phyloP scores from a whole-genome alignment of 2,797 vertebrate genomes.

The Premnoplex brunnescens region DNA sequence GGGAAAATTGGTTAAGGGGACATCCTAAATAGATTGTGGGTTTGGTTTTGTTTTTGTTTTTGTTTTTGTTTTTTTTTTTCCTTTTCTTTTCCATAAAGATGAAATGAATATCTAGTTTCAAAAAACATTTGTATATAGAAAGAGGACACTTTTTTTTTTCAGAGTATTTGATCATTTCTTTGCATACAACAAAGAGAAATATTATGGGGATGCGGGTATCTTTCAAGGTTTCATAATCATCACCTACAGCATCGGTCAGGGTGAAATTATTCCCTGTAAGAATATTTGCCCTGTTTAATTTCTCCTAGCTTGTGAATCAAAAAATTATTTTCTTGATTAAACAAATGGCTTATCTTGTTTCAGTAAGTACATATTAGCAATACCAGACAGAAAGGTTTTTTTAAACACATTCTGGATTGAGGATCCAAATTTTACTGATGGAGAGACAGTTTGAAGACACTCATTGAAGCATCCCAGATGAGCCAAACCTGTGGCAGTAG shows the following conservation, averaged over 20 bases:
- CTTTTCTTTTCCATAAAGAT: background rate
- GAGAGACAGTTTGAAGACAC: background rate
- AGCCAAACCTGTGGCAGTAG: background rate
- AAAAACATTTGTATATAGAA: background rate
- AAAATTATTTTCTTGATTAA: background rate
- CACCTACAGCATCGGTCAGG: background rate
- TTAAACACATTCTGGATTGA: background rate
- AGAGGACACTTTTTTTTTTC: background rate
- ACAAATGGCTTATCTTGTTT: background rate
- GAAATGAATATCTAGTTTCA: background rate
- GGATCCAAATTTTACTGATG: background rate
- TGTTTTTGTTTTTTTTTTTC: rapidly evolving
- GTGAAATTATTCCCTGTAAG: background rate
- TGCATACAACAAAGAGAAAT: background rate
- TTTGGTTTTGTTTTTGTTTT: too few species aligned
- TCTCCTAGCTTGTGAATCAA: background rate
- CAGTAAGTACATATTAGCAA: background rate
- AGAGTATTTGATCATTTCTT: background rate
- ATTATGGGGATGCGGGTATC: background rate
- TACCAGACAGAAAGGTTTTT: background rate
- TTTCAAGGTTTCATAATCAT: background rate
- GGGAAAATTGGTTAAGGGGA: background rate
- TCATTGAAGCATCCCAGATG: background rate
- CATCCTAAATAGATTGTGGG: background rate
- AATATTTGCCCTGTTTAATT: background rate